Evolutionary conservation across 1,140 invertebrate genomes (phyloP), one percentile per base, ranked within the genome.

Genomic region (Coenobita brevimanus): DNA sequence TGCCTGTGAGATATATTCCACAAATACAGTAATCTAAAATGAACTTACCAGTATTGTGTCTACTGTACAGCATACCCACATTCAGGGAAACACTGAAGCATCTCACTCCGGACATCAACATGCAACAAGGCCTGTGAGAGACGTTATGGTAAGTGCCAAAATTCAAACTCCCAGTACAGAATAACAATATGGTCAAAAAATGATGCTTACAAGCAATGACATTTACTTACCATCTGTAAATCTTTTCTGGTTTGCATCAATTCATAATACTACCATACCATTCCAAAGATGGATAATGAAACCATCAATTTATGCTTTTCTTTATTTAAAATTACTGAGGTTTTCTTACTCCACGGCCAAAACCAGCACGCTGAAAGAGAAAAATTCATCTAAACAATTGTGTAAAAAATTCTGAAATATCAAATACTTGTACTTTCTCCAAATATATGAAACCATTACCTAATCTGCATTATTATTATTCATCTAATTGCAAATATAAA

Each of bases 331-430:
- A 64, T 84, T 80, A 89, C 62, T 84, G 82, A 78, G 82, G 41
- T 57, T 60, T 82, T 46, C 79, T 83, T 30, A 54, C 15, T 62
- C 92, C 93, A 82, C 93, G 91, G 73, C 93, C 92, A 91, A 92
- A 93, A 79, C 93, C 93, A 80, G 92, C 92, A 80, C 85, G 76
- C 85, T 87, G 85, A 41, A 87, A 75, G 24, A 71, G 54, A 54
- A 36, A 43, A 24, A 67, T 1, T n/a, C 43, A 2, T 8, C 36
- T n/a, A 24, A 24, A 30, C 67, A 21, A 38, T 33, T 15, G 3
- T 83, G 43, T 38, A 0, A 50, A 50, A 50, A 50, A 50, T 8
- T 50, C 17, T 50, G 46, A 50, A 50, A 50, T 50, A n/a, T n/a
- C n/a, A 50, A 50, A 50, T 17, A 50, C 17, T 6, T 50, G 6